Evolutionary conservation across 2,888 invertebrate genomes (phyloP), one percentile per base, ranked within the genome.

Genomic region (Diarsia brunnea): DNA sequence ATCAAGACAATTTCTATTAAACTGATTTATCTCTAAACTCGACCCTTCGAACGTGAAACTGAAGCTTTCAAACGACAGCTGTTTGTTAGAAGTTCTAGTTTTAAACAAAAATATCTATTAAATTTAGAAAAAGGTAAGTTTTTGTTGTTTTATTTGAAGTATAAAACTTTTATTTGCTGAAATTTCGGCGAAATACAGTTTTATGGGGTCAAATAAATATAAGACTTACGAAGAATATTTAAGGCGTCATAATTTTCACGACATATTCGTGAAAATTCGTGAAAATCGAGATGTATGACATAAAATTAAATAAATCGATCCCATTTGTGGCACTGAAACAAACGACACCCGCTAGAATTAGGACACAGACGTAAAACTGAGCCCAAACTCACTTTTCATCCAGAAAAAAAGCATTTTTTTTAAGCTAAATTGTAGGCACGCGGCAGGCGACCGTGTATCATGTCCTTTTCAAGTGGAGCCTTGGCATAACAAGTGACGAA

Each of bases 1-100:
- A 86, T 86, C 84, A 78, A 80, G 72, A 81, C 74, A 82, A 81
- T 80, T 81, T 80, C 82, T 86, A 85, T 86, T 82, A 84, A 87
- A 89, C 79, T 86, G 88, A 90, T 90, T 89, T 88, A 89, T 89
- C 75, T 84, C 78, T 81, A 78, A 86, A 88, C 82, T 78, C 75
- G 78, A 83, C 76, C 78, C 82, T 79, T 74, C 66, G 67, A 84
- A 79, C 67, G 77, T 66, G 75, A 84, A 79, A 80, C 72, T 72
- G 58, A 78, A 74, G 66, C 63, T 65, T 78, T 66, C 63, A 55
- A 64, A 74, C 53, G 31, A 69, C 51, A 58, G 51, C 67, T 73
- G 66, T 75, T 73, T 74, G 49, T 71, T 27, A 71, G 4, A 78
- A 55, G 49, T 73, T 78, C 64, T 65, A 16, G 45, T 58, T 79